Evolutionary conservation across 2,113 vertebrate genomes (phyloP).

Genomic region (Lophura nycthemera): DNA sequence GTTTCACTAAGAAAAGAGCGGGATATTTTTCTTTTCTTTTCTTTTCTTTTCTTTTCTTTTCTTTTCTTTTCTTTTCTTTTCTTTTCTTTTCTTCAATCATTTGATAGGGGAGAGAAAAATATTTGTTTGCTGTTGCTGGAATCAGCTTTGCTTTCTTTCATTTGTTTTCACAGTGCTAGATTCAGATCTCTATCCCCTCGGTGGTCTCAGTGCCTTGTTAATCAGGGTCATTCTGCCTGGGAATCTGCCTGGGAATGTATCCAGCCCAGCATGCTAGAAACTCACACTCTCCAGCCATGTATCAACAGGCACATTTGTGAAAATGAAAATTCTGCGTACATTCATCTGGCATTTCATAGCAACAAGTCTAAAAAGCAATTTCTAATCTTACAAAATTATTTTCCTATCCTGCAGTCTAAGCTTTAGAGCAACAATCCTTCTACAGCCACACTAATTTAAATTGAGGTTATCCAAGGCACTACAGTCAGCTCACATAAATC

Average conservation of each 20-base stretch:
- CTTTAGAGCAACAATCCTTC: neutral
- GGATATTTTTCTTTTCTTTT: neutral
- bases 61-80: no score
- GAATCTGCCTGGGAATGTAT: neutral
- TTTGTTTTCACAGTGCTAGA: neutral
- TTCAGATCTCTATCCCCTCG: neutral
- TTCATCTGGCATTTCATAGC: neutral
- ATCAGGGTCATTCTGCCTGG: accelerated
- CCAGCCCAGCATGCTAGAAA: neutral
- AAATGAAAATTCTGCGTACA: neutral
- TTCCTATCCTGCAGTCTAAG: neutral
- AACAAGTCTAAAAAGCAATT: neutral
- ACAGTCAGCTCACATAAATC: conserved; percentile 23
- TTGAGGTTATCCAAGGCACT: neutral
- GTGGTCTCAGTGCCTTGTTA: neutral
- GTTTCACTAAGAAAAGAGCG: neutral
- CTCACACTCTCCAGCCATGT: neutral
- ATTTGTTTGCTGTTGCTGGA: neutral
- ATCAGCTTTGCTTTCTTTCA: neutral
- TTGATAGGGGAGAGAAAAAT: neutral
- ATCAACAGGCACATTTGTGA: neutral
- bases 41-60: no score
- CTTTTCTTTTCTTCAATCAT: neutral
- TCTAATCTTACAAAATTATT: neutral
- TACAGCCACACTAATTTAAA: neutral